Conservation (phyloP, 1,140 invertebrate species). For the Drosophila lini region DNA sequence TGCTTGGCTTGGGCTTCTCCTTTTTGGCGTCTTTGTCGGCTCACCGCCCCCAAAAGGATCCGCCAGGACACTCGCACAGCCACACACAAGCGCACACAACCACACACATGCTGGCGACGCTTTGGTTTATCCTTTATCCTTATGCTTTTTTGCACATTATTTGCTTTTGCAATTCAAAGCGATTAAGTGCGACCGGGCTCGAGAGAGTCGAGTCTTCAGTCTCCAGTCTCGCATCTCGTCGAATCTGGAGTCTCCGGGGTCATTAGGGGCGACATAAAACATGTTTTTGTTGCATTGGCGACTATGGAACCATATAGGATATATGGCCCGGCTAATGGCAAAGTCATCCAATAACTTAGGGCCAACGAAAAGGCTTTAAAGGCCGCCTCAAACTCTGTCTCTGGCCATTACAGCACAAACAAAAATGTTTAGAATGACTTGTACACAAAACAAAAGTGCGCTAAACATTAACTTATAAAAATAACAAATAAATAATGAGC, state of each 20-base stretch:
- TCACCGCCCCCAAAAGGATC: slow-evolving; percentile 57
- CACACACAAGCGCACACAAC: slow-evolving; percentile 32
- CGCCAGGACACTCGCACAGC: slow-evolving; percentile 44
- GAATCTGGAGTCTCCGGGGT: slow-evolving; percentile 65
- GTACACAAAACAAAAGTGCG: background rate
- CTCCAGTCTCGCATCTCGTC: slow-evolving; percentile 40
- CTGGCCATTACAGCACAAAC: slow-evolving; percentile 58
- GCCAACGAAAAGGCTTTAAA: slow-evolving; percentile 46
- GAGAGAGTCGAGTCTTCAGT: slow-evolving; percentile 7
- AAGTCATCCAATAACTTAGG: slow-evolving; percentile 68
- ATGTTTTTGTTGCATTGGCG: slow-evolving; percentile 80
- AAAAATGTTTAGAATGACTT: background rate
- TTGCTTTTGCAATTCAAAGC: slow-evolving; percentile 83
- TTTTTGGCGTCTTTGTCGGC: slow-evolving; percentile 8
- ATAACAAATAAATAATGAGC: no score
- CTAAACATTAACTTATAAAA: background rate
- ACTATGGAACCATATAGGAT: slow-evolving; percentile 66
- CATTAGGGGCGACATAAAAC: slow-evolving; percentile 81
- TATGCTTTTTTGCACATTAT: slow-evolving; percentile 82
- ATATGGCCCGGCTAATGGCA: slow-evolving; percentile 79
- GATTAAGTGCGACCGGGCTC: slow-evolving; percentile 68
- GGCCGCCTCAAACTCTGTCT: slow-evolving; percentile 11
- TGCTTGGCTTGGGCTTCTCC: background rate
- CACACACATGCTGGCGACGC: slow-evolving; percentile 62
- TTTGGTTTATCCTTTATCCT: slow-evolving; percentile 82